A percentile compares a stretch with the other conserved stretches of the same genome.
phyloP scores from a whole-genome alignment of 2,888 invertebrate species.

The Scaptomyza flava region DNA sequence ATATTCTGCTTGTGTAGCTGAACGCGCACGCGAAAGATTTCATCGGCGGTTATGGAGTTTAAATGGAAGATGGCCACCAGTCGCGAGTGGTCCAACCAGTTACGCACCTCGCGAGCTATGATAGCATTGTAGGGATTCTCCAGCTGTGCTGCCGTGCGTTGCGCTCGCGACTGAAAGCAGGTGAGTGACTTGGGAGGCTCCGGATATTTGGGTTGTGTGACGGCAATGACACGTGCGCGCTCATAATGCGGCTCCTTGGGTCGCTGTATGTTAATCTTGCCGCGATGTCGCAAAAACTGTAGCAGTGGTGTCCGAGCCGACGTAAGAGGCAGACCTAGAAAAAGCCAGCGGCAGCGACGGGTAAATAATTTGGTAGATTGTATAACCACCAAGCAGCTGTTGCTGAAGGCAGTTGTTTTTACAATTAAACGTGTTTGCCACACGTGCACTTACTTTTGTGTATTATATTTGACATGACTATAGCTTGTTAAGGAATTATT shows the following conservation, averaged over 20 bases:
- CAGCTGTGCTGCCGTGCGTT: slow-evolving; percentile 75
- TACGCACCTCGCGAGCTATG: slow-evolving; percentile 89
- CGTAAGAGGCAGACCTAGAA: slow-evolving; percentile 53
- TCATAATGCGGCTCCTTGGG: slow-evolving; percentile 90
- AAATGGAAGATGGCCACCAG: slow-evolving; percentile 90
- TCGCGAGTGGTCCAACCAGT: slow-evolving; percentile 89
- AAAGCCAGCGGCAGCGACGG: background rate
- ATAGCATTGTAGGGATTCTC: slow-evolving; percentile 90
- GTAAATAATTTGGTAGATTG: slow-evolving; percentile 35
- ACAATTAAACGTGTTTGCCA: background rate
- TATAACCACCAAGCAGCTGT: slow-evolving; percentile 41
- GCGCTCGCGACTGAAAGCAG: slow-evolving; percentile 85
- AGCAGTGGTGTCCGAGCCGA: slow-evolving; percentile 82
- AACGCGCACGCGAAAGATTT: slow-evolving; percentile 88
- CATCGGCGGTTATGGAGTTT: slow-evolving; percentile 89
- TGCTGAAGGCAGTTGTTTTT: background rate
- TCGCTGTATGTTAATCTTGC: slow-evolving; percentile 91
- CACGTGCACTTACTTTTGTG: slow-evolving; percentile 43
- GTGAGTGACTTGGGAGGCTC: slow-evolving; percentile 85
- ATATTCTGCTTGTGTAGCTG: slow-evolving; percentile 88
- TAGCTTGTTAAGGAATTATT: background rate
- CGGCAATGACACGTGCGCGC: slow-evolving; percentile 87
- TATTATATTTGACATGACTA: slow-evolving; percentile 49
- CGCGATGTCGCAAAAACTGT: slow-evolving; percentile 88
- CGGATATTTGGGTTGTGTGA: slow-evolving; percentile 88